Conservation (phyloP, 2,888 invertebrate genomes). For the Clivina fossor region DNA sequence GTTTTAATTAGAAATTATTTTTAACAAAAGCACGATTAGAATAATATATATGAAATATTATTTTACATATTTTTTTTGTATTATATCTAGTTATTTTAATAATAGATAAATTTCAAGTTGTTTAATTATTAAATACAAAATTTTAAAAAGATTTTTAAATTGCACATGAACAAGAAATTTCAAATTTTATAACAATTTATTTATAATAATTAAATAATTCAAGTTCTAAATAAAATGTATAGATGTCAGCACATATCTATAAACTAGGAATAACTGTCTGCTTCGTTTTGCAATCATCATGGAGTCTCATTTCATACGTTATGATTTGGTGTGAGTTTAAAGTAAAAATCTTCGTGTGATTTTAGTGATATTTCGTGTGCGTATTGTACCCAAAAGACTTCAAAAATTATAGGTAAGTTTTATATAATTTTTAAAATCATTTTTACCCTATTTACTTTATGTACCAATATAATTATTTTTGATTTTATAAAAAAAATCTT, state of each 20-base stretch:
- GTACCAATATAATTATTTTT: constrained; percentile 17
- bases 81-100: too few relatives aligned
- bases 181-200: too few relatives aligned
- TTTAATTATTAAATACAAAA: too few relatives aligned
- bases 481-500: constrained; percentile 21
- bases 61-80: too few relatives aligned
- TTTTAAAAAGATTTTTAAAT: too few relatives aligned
- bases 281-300: constrained; percentile 42
- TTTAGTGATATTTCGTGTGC: constrained; percentile 54
- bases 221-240: too few relatives aligned
- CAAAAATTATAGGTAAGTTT: constrained; percentile 50
- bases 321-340: constrained; percentile 49
- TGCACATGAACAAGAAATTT: too few relatives aligned
- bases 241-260: constrained; percentile 14
- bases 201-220: too few relatives aligned
- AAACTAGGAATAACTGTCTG: constrained; percentile 32
- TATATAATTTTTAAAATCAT: constrained; percentile 5
- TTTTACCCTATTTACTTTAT: neutral
- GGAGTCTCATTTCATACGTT: constrained; percentile 50
- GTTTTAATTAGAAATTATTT: too few relatives aligned
- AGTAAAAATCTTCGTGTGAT: constrained; percentile 50
- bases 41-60: too few relatives aligned
- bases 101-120: too few relatives aligned
- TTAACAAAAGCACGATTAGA: too few relatives aligned
- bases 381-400: constrained; percentile 53